These are phyloP conservation scores for Ailuropoda melanoleuca DNA, from an alignment of 2,113 vertebrate genomes.

Conservation along the genomic window DNA sequence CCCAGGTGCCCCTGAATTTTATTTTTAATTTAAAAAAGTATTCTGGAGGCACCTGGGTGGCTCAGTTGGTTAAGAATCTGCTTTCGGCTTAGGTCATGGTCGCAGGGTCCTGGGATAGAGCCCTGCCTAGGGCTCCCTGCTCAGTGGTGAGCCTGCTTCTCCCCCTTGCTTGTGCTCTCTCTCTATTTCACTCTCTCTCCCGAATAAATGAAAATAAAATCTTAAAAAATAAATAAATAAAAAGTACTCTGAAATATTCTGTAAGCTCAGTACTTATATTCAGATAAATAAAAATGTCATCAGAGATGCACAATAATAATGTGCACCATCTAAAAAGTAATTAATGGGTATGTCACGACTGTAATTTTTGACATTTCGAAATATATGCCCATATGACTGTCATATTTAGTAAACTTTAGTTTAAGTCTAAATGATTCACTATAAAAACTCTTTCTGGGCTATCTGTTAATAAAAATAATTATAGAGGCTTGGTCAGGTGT, in stretches of 20 bases:
- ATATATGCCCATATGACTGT: neutral
- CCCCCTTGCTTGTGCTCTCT: neutral
- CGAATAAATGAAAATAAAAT: neutral
- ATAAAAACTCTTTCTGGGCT: neutral
- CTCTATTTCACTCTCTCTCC: neutral
- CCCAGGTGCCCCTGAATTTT: neutral
- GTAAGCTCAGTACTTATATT: neutral
- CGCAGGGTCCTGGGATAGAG: too few species aligned
- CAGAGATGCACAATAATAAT: neutral
- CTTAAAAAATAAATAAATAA: neutral
- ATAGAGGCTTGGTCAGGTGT: neutral
- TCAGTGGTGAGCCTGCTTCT: neutral
- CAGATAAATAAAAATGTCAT: neutral
- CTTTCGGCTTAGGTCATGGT: too few species aligned
- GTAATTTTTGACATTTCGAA: neutral
- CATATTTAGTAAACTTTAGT: constrained; percentile 18
- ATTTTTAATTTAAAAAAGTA: neutral
- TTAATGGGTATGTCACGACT: neutral
- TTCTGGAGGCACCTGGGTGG: neutral
- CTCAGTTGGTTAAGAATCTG: too few species aligned
- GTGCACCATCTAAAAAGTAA: neutral
- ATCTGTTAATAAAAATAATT: neutral
- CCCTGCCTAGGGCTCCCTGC: neutral
- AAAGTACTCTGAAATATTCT: neutral
- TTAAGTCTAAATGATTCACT: neutral